These are phyloP conservation scores for Pseudomyrmex gracilis DNA, from an alignment of 1,140 invertebrate species.

Conservation along the genomic window DNA sequence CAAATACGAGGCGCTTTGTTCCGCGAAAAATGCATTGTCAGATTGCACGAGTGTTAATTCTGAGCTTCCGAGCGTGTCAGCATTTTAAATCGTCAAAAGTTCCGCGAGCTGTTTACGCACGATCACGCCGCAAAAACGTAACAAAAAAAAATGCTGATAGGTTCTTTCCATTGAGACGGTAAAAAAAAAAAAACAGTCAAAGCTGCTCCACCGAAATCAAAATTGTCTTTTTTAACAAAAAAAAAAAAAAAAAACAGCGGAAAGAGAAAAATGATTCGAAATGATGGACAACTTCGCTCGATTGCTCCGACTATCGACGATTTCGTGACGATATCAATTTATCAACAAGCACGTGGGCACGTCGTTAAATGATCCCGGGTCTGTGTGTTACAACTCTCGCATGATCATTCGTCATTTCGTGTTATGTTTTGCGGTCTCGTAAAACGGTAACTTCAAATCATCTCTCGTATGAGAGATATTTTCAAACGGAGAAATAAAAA, in stretches of 20 bases:
- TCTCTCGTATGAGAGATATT: too few relatives aligned
- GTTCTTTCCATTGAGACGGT: slow-evolving; percentile 3
- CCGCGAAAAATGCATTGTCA: slow-evolving; percentile 5
- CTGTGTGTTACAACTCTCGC: slow-evolving; percentile 17
- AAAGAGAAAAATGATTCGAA: slow-evolving; percentile 8
- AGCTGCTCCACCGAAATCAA: too few relatives aligned
- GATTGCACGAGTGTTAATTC: slow-evolving; percentile 8
- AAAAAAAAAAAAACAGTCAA: slow-evolving; percentile 48
- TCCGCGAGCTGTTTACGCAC: background rate
- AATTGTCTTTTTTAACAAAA: background rate
- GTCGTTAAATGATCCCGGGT: slow-evolving; percentile 10
- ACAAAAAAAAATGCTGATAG: background rate
- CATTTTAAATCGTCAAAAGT: background rate
- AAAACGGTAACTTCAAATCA: background rate
- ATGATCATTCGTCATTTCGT: slow-evolving; percentile 8
- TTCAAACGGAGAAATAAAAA: background rate
- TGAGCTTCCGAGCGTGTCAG: background rate
- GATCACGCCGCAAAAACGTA: slow-evolving; percentile 16
- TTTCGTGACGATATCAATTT: slow-evolving; percentile 73
- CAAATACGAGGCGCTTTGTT: background rate
- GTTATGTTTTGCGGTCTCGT: slow-evolving; percentile 18
- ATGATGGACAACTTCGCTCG: background rate
- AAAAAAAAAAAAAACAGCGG: slow-evolving; percentile 1
- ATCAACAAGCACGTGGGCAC: slow-evolving; percentile 38
- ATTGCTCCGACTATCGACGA: slow-evolving; percentile 22